Base-by-base conservation (phyloP, 2,888 invertebrate genomes). In the Apoda limacodes region DNA sequence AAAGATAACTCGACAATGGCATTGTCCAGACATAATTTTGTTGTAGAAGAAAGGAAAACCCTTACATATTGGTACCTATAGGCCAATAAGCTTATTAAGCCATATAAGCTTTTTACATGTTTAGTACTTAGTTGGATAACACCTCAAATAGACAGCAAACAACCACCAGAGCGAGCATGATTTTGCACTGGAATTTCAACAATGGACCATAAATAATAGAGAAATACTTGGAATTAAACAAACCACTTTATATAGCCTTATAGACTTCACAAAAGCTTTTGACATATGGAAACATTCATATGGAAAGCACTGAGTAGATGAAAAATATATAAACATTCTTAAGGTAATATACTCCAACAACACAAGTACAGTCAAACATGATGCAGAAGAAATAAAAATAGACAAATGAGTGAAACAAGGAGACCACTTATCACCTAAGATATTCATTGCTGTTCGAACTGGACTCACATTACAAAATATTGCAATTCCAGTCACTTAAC, bases 131-230 rank as follows among this genome's bases (percentile, higher is more conserved):
- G 19, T n/a, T 24, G 28, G n/a, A 32, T 42, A 15, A 14, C 40
- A 21, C 6, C 28, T 4, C 13, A 22, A 5, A 37, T 26, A n/a
- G 28, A 31, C 28, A 40, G 13, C 27, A 22, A 36, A n/a, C 43
- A 39, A 26, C 40, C 39, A 11, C 22, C 32, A 9, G 37, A 43
- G 23, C 42, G 42, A 37, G 40, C 36, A 13, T 34, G 35, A 5
- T 40, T 40, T n/a, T 12, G 37, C 23, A 25, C 29, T 21, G 21
- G 26, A 5, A 36, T 22, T 20, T 32, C 32, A 5, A 40, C 37
- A 19, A 22, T 35, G 3, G 37, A 40, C 24, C 35, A 35, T 19
- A 39, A 24, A 5, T 37, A 0, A 38, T 42, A 21, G 39, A 42
- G 25, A 42, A 42, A 32, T 43, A 36, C 19, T 15, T 13, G 17